Base-by-base conservation (phyloP, 2,797 vertebrate species). In the Uromys caudimaculatus region DNA sequence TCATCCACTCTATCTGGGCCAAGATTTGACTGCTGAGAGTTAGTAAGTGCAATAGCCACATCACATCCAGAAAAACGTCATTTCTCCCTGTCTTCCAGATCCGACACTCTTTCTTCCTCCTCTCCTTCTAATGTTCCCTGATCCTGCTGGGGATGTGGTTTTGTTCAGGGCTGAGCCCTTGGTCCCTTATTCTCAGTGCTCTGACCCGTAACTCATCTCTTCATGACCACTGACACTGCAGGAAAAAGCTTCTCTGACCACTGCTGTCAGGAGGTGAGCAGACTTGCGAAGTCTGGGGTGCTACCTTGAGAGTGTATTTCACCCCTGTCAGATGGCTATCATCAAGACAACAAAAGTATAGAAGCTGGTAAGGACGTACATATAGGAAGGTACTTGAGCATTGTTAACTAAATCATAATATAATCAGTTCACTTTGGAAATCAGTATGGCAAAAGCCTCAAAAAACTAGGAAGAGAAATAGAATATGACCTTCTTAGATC, bases 241-340 rank as follows among this genome's bases (percentile, higher is more conserved):
- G 41, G 62, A 16, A 23, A 35, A 85, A 50, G 35, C 19, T 14
- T 85, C 32, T 16, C 44, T 85, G 19, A n/a, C 44, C 44, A 50
- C 4, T 32, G 6, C 44, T 85, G 44, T 11, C 32, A 67, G 32
- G 44, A 85, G 6, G 6, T 50, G 32, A 32, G 83, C 32, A 67
- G 17, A 50, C 44, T n/a, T 6, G 0, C n/a, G 29, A 67, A n/a
- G 44, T n/a, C 44, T n/a, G 2, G 1, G 21, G 3, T 14, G 6
- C 54, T 23, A 24, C 54, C 6, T 4, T 76, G 41, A 60, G 71
- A 47, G 24, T n/a, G 6, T 35, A 76, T 44, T 44, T 32, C 1
- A 73, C n/a, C n/a, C 16, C 8, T 21, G 27, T 88, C 38, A 76
- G 38, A 76, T 35, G 21, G 13, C 87, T 76, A 16, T 24, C 24